These are phyloP conservation scores for Sternarchorhynchus goeldii DNA, from an alignment of 2,797 vertebrate genomes.

Conservation along the genomic window DNA sequence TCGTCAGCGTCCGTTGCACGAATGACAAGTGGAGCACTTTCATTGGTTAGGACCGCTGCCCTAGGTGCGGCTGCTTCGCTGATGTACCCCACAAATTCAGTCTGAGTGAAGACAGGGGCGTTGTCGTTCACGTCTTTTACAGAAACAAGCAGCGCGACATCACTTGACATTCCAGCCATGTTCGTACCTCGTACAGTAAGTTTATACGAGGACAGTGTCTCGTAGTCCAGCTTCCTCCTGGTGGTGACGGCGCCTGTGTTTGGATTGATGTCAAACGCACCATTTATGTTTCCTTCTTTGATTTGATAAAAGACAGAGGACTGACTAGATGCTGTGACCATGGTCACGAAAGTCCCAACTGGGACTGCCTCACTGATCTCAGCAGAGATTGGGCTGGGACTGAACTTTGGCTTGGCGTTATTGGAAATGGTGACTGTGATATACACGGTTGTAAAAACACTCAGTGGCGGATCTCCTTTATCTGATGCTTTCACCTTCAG, in stretches of 20 bases:
- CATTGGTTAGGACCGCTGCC: slow-evolving; percentile 80
- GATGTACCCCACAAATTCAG: slow-evolving; percentile 78
- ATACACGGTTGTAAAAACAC: slow-evolving; percentile 72
- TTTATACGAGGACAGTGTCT: slow-evolving; percentile 72
- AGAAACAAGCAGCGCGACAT: slow-evolving; percentile 73
- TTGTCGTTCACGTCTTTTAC: slow-evolving; percentile 86
- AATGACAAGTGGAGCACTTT: slow-evolving; percentile 78
- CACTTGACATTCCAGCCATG: slow-evolving; percentile 81
- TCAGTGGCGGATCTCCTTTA: slow-evolving; percentile 78
- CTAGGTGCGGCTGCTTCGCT: slow-evolving; percentile 79
- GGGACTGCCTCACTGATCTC: slow-evolving; percentile 78
- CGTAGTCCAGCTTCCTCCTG: slow-evolving; percentile 80
- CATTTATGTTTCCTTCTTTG: slow-evolving; percentile 77
- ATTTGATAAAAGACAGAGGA: slow-evolving; percentile 84
- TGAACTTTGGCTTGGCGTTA: slow-evolving; percentile 81
- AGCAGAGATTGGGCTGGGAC: slow-evolving; percentile 71
- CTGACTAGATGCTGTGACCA: slow-evolving; percentile 79
- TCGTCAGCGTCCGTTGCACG: slow-evolving; percentile 79
- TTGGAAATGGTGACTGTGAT: slow-evolving; percentile 80
- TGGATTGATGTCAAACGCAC: slow-evolving; percentile 79
- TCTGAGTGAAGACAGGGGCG: slow-evolving; percentile 72
- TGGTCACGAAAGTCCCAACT: slow-evolving; percentile 77
- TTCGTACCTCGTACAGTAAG: slow-evolving; percentile 80
- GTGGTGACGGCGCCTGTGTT: slow-evolving; percentile 82
- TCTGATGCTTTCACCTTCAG: slow-evolving; percentile 81